Evolutionary conservation across 2,797 vertebrate species (phyloP).

Genomic region (Sibirionetta formosa): DNA sequence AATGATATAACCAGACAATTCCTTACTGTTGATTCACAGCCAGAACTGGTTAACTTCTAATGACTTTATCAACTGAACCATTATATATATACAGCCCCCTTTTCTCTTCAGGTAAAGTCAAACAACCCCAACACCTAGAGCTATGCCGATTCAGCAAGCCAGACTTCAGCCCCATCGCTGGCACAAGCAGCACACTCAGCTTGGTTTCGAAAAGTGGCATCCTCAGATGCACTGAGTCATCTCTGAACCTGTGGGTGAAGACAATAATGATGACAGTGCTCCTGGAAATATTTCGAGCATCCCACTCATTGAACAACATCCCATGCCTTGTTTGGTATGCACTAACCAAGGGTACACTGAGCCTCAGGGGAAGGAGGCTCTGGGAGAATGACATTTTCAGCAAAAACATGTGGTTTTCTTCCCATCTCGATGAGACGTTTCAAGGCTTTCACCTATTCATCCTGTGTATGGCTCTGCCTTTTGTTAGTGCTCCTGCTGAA

Average conservation of each 20-base stretch:
- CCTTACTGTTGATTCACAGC: not conserved
- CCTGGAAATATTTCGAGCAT: conserved; percentile 31
- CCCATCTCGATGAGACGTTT: not conserved
- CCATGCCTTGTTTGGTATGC: not conserved
- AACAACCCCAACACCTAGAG: not conserved
- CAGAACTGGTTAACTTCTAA: not conserved
- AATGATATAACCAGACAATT: not conserved
- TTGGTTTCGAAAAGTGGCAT: conserved; percentile 30
- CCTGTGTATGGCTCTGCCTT: not conserved
- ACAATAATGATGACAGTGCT: conserved; percentile 28
- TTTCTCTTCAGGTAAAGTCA: not conserved
- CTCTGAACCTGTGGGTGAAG: conserved; percentile 41
- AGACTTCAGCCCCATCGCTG: not conserved
- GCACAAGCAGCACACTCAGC: not conserved
- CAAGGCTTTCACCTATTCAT: not conserved
- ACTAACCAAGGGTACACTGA: not conserved
- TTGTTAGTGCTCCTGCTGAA: not conserved
- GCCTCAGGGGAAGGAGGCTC: not conserved
- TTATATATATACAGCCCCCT: not conserved
- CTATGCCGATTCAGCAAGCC: not conserved
- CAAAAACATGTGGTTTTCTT: not conserved
- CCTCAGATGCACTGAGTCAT: conserved; percentile 36
- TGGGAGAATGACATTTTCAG: not conserved
- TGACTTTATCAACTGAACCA: not conserved
- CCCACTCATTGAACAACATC: conserved; percentile 28